Conservation (phyloP, 2,797 vertebrate species). For the Crocidura indochinensis region DNA sequence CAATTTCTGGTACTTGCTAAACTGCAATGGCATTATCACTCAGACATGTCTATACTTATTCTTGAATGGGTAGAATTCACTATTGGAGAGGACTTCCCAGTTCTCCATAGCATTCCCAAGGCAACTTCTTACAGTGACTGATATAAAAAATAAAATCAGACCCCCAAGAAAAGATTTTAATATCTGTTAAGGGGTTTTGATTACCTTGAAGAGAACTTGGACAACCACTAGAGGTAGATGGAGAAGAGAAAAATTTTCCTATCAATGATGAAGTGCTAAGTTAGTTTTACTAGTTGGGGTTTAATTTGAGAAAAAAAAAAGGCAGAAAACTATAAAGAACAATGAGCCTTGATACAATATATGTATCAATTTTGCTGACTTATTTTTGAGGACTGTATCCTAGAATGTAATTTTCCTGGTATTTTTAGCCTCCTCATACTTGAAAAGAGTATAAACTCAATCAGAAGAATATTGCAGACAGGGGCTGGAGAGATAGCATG, state of each 20-base stretch:
- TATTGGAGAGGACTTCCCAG: background rate
- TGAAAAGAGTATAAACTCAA: background rate
- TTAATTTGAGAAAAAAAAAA: background rate
- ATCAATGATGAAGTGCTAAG: background rate
- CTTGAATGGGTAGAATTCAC: background rate
- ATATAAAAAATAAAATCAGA: background rate
- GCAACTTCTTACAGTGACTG: background rate
- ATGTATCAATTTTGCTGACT: background rate
- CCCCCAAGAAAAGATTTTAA: background rate
- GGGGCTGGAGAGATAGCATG: no score
- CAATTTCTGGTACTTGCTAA: background rate
- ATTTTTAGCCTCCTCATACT: background rate
- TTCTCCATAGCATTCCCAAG: background rate
- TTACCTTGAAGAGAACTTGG: background rate
- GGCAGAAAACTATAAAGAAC: background rate
- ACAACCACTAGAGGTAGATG: background rate
- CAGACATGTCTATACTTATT: background rate
- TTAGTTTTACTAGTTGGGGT: background rate
- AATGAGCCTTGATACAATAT: background rate
- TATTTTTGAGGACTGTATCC: background rate
- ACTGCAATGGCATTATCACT: rapidly evolving
- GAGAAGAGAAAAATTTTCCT: background rate
- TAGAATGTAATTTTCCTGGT: background rate
- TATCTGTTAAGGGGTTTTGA: background rate
- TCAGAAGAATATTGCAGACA: background rate